Evolutionary conservation across 2,888 invertebrate genomes (phyloP).

Genomic region (Hydropsyche betteni): DNA sequence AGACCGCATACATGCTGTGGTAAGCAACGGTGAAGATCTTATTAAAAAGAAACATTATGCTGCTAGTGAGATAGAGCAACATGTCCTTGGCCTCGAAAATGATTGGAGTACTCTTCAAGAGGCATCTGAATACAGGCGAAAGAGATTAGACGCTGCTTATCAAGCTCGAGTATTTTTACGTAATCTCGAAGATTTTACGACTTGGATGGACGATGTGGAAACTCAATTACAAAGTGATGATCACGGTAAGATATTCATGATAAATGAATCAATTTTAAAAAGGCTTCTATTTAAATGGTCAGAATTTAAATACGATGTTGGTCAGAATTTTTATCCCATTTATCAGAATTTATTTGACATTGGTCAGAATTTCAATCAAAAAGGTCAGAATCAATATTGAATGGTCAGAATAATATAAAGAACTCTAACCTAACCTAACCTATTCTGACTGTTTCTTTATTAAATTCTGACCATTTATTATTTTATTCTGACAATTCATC

Average conservation of each 20-base stretch:
- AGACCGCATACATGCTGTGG: slow-evolving; percentile 83
- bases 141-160: slow-evolving; percentile 88
- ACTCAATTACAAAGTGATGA: slow-evolving; percentile 64
- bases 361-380: too few species aligned
- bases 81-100: slow-evolving; percentile 83
- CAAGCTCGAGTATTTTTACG: slow-evolving; percentile 89
- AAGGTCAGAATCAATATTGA: too few species aligned
- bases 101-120: slow-evolving; percentile 89
- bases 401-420: too few species aligned
- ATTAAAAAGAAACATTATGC: slow-evolving; percentile 89
- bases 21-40: slow-evolving; percentile 79
- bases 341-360: too few species aligned
- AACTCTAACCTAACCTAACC: too few species aligned
- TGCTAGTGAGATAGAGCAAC: slow-evolving; percentile 81
- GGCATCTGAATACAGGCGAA: slow-evolving; percentile 83
- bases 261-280: not conserved
- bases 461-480: too few species aligned
- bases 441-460: too few species aligned
- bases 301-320: too few species aligned
- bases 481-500: too few species aligned
- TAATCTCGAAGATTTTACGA: slow-evolving; percentile 89
- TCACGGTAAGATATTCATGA: slow-evolving; percentile 56
- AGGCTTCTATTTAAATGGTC: too few species aligned
- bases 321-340: too few species aligned
- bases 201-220: slow-evolving; percentile 88